Evolutionary conservation across 2,797 vertebrate genomes (phyloP).

Genomic region (Fistularia tabacaria): DNA sequence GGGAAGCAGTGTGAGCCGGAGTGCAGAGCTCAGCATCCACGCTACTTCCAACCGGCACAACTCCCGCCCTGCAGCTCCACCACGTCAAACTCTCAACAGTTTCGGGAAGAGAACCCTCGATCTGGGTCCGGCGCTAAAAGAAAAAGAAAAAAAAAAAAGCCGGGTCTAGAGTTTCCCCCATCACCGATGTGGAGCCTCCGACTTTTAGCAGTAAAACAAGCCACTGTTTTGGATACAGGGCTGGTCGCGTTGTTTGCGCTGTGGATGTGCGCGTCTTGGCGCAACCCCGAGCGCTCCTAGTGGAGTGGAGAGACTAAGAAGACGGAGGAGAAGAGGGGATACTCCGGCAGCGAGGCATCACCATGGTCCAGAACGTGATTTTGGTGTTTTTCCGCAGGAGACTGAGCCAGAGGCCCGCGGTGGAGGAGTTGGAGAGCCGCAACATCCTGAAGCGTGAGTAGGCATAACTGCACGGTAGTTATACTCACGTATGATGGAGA

Average conservation of each 20-base stretch:
- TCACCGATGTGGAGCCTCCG: constrained; percentile 62
- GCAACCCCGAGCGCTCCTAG: constrained; percentile 30
- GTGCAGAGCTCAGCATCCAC: constrained; percentile 28
- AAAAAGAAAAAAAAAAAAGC: too few species aligned
- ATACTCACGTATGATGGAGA: neutral
- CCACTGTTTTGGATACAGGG: constrained; percentile 28
- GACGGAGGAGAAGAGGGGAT: neutral
- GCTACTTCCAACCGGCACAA: neutral
- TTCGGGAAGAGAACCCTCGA: too few species aligned
- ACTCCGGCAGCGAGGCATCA: constrained; percentile 1
- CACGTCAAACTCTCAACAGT: too few species aligned
- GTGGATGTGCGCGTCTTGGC: constrained; percentile 56
- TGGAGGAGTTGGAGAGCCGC: constrained; percentile 95
- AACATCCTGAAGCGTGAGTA: constrained; percentile 98
- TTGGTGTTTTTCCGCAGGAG: constrained; percentile 98
- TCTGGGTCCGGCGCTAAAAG: too few species aligned
- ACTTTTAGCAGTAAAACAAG: constrained; percentile 17
- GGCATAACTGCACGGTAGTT: neutral
- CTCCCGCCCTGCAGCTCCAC: constrained; percentile 1
- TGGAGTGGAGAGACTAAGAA: constrained; percentile 30
- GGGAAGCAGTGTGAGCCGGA: constrained; percentile 35
- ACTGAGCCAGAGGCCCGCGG: constrained; percentile 94
- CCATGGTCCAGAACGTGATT: constrained; percentile 96
- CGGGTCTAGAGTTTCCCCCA: too few species aligned
- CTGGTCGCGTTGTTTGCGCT: constrained; percentile 29